A percentile compares a stretch with the other conserved stretches of the same genome.
These are phyloP conservation scores for Amia ocellicauda DNA, from an alignment of 2,113 vertebrate species.

Conservation along the genomic window DNA sequence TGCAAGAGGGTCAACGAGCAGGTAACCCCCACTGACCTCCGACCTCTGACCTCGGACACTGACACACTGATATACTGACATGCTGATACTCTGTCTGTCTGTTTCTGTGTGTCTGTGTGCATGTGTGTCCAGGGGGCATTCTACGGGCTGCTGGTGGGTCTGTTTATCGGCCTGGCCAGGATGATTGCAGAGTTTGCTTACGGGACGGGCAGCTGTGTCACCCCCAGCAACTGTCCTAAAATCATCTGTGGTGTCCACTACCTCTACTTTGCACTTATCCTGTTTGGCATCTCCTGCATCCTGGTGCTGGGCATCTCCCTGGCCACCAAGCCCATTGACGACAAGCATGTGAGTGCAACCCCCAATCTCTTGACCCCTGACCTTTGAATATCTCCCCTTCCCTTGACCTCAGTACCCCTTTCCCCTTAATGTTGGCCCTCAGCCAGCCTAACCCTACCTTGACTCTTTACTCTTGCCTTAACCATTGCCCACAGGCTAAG, in stretches of 20 bases:
- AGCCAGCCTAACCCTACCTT: too few species aligned
- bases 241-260: slow-evolving; percentile 95
- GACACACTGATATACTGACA: too few species aligned
- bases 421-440: too few species aligned
- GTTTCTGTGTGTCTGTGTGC: too few species aligned
- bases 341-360: slow-evolving; percentile 76
- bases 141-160: slow-evolving; percentile 77
- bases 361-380: neutral
- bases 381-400: too few species aligned
- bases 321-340: slow-evolving; percentile 87
- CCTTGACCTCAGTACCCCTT: too few species aligned
- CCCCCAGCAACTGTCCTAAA: slow-evolving; percentile 76
- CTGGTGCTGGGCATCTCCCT: slow-evolving; percentile 75
- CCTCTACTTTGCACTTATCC: slow-evolving; percentile 89
- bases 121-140: slow-evolving; percentile 96
- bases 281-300: slow-evolving; percentile 63
- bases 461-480: too few species aligned
- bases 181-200: slow-evolving; percentile 89
- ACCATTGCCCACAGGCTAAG: too few species aligned
- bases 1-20: slow-evolving; percentile 86
- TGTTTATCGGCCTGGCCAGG: slow-evolving; percentile 70
- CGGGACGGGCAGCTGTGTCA: slow-evolving; percentile 79
- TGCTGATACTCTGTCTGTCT: too few species aligned
- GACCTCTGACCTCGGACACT: neutral
- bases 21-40: slow-evolving; percentile 53